Base-by-base conservation (phyloP, 2,888 invertebrate genomes). In the Apodemia hepburni region DNA sequence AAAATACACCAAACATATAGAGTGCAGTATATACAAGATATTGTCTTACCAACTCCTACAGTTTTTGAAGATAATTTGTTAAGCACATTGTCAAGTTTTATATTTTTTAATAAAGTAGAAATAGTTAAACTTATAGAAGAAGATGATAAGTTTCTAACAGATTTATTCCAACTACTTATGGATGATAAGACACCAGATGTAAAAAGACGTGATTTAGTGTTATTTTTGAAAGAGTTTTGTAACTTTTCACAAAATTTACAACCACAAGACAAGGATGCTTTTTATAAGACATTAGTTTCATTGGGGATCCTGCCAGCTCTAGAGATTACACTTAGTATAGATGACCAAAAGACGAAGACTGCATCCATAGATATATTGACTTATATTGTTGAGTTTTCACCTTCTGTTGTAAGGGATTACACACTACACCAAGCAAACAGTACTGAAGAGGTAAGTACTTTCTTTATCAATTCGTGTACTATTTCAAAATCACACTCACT, bases 1-100 rank as follows among this genome's bases (percentile, higher is more conserved):
- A 99, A 99, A 94, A 99, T 99, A 75, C 99, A 99, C 92, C 99
- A 99, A 92, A 99, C 99, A 64, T 99, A 99, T 92, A 95, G 99
- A 85, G 99, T 99, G 79, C 99, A 99, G 92, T 99, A 99, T 90
- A 99, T 99, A 77, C 97, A 97, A 82, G 99, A 99, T 91, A 98
- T 99, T 75, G 99, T 99, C 76, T 93, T 99, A 80, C 99, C 99
- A 29, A 98, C 99, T 60, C 99, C 99, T 12, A 98, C 98, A 72
- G 97, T 99, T 75, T 99, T 99, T 88, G 99, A 99, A 84, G 99
- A 99, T 87, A 99, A 99, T 85, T 96, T 99, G 95, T 94, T 99
- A 70, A 98, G 98, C 77, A 98, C 98, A 66, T 93, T 99, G 78
- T 98, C 97, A 82, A 99, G 98, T 93, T 99, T 99, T 93, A 98